phyloP scores from a whole-genome alignment of 1,140 invertebrate genomes.

The Drosophila funebris region DNA sequence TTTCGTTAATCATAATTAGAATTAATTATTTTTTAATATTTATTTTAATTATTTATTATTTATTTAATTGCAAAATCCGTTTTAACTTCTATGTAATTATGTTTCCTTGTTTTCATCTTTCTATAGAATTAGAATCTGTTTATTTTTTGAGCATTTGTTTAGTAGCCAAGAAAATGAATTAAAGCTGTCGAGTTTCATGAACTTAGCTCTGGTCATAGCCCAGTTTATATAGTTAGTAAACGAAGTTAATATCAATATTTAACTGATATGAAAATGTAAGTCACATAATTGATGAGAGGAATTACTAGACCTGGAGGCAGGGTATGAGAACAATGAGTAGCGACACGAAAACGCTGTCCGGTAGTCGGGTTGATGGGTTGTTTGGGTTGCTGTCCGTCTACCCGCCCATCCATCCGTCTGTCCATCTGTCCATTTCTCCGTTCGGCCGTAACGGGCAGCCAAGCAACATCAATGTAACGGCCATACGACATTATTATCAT shows the following conservation, averaged over 20 bases:
- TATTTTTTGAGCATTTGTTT: no score
- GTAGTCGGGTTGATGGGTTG: constrained; percentile 6
- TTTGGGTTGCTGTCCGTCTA: background rate
- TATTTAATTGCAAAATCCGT: no score
- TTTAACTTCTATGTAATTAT: no score
- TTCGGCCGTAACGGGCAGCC: constrained; percentile 38
- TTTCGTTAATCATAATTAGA: no score
- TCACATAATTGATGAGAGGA: background rate
- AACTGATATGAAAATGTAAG: background rate
- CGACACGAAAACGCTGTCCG: constrained; percentile 9
- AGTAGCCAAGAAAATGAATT: no score
- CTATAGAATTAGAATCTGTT: no score
- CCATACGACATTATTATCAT: constrained; percentile 82
- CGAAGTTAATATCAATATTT: background rate
- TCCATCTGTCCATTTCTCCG: constrained; percentile 4
- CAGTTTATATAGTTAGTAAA: no score
- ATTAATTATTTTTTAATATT: no score
- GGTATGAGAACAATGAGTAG: constrained; percentile 24
- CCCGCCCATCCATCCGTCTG: background rate
- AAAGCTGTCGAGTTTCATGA: no score
- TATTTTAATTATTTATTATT: no score
- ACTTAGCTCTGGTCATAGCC: no score
- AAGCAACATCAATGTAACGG: constrained; percentile 71
- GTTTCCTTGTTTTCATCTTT: no score
- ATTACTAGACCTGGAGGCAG: background rate